Percentiles rank a stretch among this genome's conserved stretches.
These are phyloP conservation scores for Urophycis tenuis DNA, from an alignment of 2,797 vertebrate genomes.

Conservation along the genomic window DNA sequence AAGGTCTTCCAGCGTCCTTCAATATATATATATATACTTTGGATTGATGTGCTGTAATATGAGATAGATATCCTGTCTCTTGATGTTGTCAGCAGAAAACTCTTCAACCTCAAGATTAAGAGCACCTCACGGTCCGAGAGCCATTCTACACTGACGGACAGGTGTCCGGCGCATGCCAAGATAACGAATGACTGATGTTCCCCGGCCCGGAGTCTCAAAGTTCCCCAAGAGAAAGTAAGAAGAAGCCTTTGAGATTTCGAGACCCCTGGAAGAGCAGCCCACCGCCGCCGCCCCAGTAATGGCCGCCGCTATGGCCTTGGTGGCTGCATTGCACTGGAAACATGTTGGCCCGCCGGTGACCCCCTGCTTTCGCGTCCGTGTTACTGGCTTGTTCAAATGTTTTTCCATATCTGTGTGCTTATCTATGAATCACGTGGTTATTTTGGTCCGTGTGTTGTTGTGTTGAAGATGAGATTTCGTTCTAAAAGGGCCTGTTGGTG, in stretches of 20 bases:
- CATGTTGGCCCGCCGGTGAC: neutral
- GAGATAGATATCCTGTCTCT: slow-evolving; percentile 6
- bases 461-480: neutral
- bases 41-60: slow-evolving; percentile 13
- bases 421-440: neutral
- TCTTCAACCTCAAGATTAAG: slow-evolving; percentile 8
- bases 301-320: neutral
- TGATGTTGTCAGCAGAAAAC: slow-evolving; percentile 23
- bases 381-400: neutral
- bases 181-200: slow-evolving; percentile 8
- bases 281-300: neutral
- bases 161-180: neutral
- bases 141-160: slow-evolving; percentile 7
- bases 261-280: neutral
- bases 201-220: neutral
- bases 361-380: neutral
- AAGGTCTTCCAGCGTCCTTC: neutral
- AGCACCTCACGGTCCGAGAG: neutral
- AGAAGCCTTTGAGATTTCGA: neutral
- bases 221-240: neutral
- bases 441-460: neutral
- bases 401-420: neutral
- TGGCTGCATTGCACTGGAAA: neutral
- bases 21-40: neutral
- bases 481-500: neutral